phyloP scores from a whole-genome alignment of 2,797 vertebrate species.

The Galagoides demidoff region DNA sequence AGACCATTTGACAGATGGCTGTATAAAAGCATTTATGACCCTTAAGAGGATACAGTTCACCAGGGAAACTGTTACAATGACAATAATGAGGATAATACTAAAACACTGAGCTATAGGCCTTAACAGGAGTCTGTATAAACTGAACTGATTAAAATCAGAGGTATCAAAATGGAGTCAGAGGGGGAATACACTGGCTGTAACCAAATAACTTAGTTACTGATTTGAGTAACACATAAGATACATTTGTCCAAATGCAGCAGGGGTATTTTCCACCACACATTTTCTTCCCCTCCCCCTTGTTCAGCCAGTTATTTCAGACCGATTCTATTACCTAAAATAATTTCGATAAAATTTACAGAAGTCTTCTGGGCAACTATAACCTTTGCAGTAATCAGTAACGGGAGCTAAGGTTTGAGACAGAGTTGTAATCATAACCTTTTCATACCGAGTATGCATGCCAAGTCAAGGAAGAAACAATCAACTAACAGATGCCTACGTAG shows the following conservation, averaged over 20 bases:
- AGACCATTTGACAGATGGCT: neutral
- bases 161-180: neutral
- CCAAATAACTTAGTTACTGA: neutral
- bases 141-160: neutral
- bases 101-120: neutral
- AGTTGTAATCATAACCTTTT: neutral
- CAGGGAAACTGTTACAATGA: neutral
- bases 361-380: neutral
- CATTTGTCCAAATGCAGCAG: neutral
- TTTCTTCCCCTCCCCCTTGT: neutral
- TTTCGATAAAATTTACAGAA: neutral
- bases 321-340: neutral
- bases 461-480: neutral
- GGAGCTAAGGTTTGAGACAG: neutral
- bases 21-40: neutral
- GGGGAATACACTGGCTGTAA: neutral
- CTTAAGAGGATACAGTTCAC: neutral
- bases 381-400: neutral
- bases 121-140: neutral
- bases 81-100: neutral
- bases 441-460: no score
- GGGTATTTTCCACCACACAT: neutral
- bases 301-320: neutral
- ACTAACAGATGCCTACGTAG: neutral
- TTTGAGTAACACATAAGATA: neutral